Conservation (phyloP, 1,140 invertebrate species). For the Heliconius himera region DNA sequence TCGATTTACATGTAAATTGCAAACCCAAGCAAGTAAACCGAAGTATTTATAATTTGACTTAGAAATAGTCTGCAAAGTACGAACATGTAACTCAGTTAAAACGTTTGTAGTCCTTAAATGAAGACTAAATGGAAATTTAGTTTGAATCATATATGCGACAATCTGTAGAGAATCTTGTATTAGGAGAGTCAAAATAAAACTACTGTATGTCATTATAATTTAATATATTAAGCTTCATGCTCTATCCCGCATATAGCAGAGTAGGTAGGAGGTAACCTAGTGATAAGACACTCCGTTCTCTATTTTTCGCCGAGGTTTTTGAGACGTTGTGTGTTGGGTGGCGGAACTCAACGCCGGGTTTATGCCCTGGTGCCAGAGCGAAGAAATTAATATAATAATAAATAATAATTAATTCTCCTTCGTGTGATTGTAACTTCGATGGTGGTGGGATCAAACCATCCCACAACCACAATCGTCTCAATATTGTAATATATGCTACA, state of each 20-base stretch:
- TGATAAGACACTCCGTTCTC: too few relatives aligned
- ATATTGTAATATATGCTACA: too few relatives aligned
- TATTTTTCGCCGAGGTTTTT: too few relatives aligned
- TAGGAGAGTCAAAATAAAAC: neutral
- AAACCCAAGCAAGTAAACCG: neutral
- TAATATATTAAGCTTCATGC: neutral
- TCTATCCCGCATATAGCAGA: too few relatives aligned
- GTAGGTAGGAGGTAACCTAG: neutral
- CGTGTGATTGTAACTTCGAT: too few relatives aligned
- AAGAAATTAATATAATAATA: too few relatives aligned
- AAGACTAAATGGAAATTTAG: neutral
- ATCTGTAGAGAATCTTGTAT: neutral
- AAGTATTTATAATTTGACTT: slow-evolving; percentile 1
- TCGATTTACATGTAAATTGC: slow-evolving; percentile 1
- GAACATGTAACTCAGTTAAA: slow-evolving; percentile 3
- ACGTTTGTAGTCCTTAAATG: neutral
- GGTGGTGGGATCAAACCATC: too few relatives aligned
- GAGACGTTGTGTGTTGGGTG: too few relatives aligned
- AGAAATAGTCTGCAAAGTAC: neutral
- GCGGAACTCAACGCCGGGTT: too few relatives aligned
- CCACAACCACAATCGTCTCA: too few relatives aligned
- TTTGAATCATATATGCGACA: neutral
- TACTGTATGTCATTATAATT: neutral
- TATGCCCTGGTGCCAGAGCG: too few relatives aligned
- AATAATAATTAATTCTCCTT: too few relatives aligned